Evolutionary conservation across 2,113 vertebrate species (phyloP), one percentile per base, ranked within the genome.

Genomic region (Rhinopomastus cyanomelas): DNA sequence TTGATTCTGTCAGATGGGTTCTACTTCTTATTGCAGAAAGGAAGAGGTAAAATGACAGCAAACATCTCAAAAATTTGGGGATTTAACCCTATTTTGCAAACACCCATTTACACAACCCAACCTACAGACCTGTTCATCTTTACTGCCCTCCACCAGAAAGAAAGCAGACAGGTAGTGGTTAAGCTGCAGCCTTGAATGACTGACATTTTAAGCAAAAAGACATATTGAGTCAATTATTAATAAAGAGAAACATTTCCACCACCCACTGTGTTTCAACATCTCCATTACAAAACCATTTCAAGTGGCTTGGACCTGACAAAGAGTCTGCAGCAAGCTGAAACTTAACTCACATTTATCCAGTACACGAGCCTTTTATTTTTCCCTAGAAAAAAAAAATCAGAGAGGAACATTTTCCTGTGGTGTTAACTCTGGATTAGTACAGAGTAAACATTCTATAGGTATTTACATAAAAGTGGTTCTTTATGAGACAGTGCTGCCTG

Each of bases 221-320:
- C 55, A 86, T 32, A 81, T 16, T 56, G 71, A 87, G 39, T 66
- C 67, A 86, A 87, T 88, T 87, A 85, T 77, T 85, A 88, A 79
- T 37, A 91, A 94, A 88, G 37, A 85, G 77, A 88, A 94, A 90
- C 42, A 85, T 77, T 87, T 94, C 75, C 71, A 92, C 64, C 64
- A 82, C 75, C 61, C 80, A 88, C n/a, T 69, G 39, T 81, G 62
- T 93, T 92, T 91, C 90, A 93, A 87, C 88, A 87, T 94, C 74
- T 86, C 88, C 61, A 74, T 74, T 77, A 93, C 66, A 94, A 94
- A 93, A 88, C 26, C 52, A 77, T 82, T 96, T 87, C 64, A 76
- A 95, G 79, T 57, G 48, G 48, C 39, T 93, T 77, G 56, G 81
- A 89, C 64, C 64, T 85, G 75, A 67, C 44, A 62, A 79, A 69